Percentiles rank a stretch among this genome's conserved stretches.
phyloP scores from a whole-genome alignment of 2,113 vertebrate genomes.

The Melozone crissalis region DNA sequence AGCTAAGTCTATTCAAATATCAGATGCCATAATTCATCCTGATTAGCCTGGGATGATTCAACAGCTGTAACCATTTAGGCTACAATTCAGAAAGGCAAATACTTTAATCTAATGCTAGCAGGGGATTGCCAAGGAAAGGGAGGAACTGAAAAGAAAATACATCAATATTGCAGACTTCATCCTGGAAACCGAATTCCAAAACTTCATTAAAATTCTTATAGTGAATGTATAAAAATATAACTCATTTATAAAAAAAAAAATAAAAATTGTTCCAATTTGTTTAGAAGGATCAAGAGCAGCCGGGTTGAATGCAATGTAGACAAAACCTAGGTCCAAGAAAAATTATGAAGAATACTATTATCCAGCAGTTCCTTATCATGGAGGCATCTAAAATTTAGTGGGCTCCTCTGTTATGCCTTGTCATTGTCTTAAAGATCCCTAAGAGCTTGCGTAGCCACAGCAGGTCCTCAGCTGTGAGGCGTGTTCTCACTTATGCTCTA shows the following conservation, averaged over 20 bases:
- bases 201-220: constrained; percentile 23
- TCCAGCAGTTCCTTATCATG: neutral
- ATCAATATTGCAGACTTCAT: constrained; percentile 46
- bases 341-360: neutral
- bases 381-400: neutral
- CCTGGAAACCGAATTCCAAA: constrained; percentile 46
- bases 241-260: neutral
- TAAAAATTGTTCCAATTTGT: neutral
- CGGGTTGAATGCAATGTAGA: neutral
- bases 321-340: neutral
- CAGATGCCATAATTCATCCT: constrained; percentile 51
- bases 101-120: constrained; percentile 45
- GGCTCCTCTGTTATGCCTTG: neutral
- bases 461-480: neutral
- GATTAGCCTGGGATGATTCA: constrained; percentile 56
- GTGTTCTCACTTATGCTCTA: neutral
- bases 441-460: neutral
- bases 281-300: neutral
- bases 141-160: constrained; percentile 63
- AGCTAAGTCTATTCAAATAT: constrained; percentile 43
- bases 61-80: constrained; percentile 66
- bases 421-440: neutral
- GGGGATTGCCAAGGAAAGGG: constrained; percentile 41
- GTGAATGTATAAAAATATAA: constrained; percentile 1
- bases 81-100: constrained; percentile 56